phyloP scores from a whole-genome alignment of 2,888 invertebrate species.

The Celastrina argiolus region DNA sequence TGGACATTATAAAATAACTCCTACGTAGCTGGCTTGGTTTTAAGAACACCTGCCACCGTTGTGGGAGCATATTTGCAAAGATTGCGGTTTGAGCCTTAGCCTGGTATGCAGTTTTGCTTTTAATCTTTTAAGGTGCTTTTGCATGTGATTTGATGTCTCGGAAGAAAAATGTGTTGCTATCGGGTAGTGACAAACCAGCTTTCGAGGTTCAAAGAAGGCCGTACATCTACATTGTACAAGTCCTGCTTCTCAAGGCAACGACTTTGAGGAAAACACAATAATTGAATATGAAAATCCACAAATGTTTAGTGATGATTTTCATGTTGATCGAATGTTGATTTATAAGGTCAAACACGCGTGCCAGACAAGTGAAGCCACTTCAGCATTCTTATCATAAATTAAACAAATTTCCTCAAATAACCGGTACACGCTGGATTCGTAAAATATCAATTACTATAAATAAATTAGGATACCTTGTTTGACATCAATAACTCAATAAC shows the following conservation, averaged over 20 bases:
- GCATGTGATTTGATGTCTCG: too few relatives aligned
- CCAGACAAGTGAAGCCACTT: neutral
- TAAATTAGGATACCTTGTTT: neutral
- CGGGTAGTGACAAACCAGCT: slow-evolving; percentile 27
- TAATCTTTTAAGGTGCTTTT: too few relatives aligned
- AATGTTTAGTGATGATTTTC: neutral
- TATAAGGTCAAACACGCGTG: neutral
- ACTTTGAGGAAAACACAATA: slow-evolving; percentile 19
- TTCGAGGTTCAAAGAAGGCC: slow-evolving; percentile 34
- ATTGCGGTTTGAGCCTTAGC: too few relatives aligned
- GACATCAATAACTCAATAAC: too few relatives aligned
- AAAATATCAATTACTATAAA: neutral
- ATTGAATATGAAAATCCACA: slow-evolving; percentile 18
- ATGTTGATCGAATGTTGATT: neutral
- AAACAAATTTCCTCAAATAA: slow-evolving; percentile 17
- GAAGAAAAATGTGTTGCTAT: neutral
- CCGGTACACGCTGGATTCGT: neutral
- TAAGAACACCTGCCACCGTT: too few relatives aligned
- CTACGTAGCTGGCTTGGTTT: too few relatives aligned
- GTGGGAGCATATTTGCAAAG: too few relatives aligned
- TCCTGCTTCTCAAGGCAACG: slow-evolving; percentile 32
- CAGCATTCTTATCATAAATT: neutral
- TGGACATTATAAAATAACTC: too few relatives aligned
- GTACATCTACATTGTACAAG: slow-evolving; percentile 24
- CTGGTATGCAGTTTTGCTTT: too few relatives aligned